Evolutionary conservation across 2,113 vertebrate genomes (phyloP).

Genomic region (Zosterops japonicus): DNA sequence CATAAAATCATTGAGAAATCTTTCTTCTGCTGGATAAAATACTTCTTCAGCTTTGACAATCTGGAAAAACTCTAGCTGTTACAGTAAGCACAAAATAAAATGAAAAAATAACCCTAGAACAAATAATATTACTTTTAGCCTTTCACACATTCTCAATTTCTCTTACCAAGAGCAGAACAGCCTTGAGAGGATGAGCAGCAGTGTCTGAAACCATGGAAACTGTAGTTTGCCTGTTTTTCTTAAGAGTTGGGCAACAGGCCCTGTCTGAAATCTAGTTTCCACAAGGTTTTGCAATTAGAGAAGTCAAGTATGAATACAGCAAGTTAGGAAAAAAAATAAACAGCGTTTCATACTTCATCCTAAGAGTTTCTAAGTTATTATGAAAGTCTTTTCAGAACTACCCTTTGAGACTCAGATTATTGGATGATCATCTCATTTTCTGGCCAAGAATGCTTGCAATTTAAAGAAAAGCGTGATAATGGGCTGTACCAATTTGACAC

Average conservation of each 20-base stretch:
- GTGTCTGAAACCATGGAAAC: slow-evolving; percentile 64
- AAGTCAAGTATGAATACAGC: slow-evolving; percentile 16
- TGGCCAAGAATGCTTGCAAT: background rate
- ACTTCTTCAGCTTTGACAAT: background rate
- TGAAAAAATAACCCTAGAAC: background rate
- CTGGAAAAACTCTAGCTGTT: background rate
- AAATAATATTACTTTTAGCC: slow-evolving; percentile 23
- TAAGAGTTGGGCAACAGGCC: slow-evolving; percentile 29
- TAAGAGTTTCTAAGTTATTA: background rate
- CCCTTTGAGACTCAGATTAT: background rate
- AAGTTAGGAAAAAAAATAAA: slow-evolving; percentile 20
- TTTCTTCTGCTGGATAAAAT: background rate
- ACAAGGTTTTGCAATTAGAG: slow-evolving; percentile 52
- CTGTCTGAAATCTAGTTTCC: slow-evolving; percentile 48
- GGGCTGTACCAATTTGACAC: background rate
- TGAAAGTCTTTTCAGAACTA: background rate
- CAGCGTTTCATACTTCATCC: slow-evolving; percentile 6
- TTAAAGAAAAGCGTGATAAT: background rate
- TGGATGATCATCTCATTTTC: background rate
- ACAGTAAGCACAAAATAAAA: background rate
- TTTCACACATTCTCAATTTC: slow-evolving; percentile 24
- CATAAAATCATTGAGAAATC: background rate
- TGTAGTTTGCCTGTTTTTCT: slow-evolving; percentile 49
- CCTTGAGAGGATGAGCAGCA: slow-evolving; percentile 46
- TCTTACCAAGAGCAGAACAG: background rate